Evolutionary conservation across 2,888 invertebrate genomes (phyloP), one percentile per base, ranked within the genome.

Genomic region (Archips xylosteana): DNA sequence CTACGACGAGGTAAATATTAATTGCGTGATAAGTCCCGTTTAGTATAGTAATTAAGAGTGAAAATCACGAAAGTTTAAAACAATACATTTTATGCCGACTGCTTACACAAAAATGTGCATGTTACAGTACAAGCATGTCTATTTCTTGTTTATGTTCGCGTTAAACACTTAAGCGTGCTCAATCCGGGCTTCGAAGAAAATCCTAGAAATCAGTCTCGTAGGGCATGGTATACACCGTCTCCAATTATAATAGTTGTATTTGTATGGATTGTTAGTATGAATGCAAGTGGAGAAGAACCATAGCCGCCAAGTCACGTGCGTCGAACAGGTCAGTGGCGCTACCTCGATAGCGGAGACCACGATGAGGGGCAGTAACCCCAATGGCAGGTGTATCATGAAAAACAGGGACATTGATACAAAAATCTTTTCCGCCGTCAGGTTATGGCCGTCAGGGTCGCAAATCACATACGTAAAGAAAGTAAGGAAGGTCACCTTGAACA

Each of bases 321-420:
- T 74, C 62, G 57, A 39, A 61, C 60, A 60, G 75, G 78, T 76
- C 74, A 76, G 80, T 71, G 79, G 84, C 78, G 87, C 95, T 96
- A 97, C 97, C 97, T 97, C 97, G 77, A 97, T 95, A 78, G 95
- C 93, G 83, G 95, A 96, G 79, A 97, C 97, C 85, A 97, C 94
- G 90, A 97, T 92, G 95, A 97, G 95, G 62, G 97, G 97, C 83
- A 98, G 95, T 89, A 98, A 95, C 80, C 97, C 96, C 92, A 99
- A 95, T 75, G 98, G 98, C 92, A 98, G 95, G 87, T 98, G 96
- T 89, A 99, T 96, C 81, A 97, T 96, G 92, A 97, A 97, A 95
- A 99, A 98, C 81, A 99, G 95, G 51, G 98, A 95, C 84, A 99
- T 95, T 78, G 98, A 96, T 70, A 98, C 98, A 93, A 99, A 98